Conservation (phyloP, 2,113 vertebrate genomes). For the Psilopogon haemacephalus region DNA sequence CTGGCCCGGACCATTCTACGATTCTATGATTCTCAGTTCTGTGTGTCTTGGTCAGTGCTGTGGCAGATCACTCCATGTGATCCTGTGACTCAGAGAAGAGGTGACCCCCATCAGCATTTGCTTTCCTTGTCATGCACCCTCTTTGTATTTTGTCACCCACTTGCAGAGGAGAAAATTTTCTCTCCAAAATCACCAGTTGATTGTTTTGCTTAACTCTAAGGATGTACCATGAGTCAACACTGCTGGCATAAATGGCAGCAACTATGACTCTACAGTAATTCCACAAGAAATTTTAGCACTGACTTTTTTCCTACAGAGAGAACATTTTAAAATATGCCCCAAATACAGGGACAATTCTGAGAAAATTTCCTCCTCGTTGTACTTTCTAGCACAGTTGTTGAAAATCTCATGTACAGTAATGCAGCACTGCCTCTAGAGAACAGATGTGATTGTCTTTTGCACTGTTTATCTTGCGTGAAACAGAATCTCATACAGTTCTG, state of each 20-base stretch:
- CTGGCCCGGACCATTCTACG: too few relatives aligned
- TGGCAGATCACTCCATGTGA: not conserved
- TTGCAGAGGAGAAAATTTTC: not conserved
- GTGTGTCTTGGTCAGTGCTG: not conserved
- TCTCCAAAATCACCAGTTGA: not conserved
- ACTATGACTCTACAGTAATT: not conserved
- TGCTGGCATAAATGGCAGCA: not conserved
- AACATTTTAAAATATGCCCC: not conserved
- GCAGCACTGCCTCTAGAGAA: not conserved
- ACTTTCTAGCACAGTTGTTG: not conserved
- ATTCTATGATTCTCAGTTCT: not conserved
- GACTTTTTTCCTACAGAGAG: not conserved
- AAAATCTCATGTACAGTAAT: not conserved
- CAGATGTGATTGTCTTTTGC: not conserved
- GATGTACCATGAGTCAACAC: not conserved
- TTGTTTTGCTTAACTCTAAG: not conserved
- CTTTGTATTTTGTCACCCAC: not conserved
- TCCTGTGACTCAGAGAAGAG: not conserved
- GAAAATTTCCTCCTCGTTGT: not conserved
- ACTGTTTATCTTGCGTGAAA: not conserved
- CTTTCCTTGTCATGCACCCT: not conserved
- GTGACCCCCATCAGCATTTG: not conserved
- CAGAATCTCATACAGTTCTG: not conserved
- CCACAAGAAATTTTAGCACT: not conserved
- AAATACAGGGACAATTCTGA: not conserved